Conservation (phyloP, 2,888 invertebrate genomes). For the Xanthia togata region DNA sequence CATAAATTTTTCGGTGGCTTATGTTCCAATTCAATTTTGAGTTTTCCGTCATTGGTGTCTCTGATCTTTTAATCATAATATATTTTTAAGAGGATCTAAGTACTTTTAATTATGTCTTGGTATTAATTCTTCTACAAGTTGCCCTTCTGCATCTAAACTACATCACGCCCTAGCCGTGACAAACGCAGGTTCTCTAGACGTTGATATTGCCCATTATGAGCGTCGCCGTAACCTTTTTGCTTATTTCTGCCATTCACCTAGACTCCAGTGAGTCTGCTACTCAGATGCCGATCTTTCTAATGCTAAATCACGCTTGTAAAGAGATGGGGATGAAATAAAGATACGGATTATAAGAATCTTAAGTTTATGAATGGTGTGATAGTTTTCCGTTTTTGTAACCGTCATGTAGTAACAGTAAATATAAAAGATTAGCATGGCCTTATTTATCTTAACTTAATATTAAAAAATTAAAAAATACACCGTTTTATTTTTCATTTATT, state of each 20-base stretch:
- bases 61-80: no score
- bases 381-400: not conserved
- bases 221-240: constrained; percentile 59
- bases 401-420: not conserved
- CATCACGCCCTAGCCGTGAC: constrained; percentile 40
- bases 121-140: not conserved
- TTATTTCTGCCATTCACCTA: constrained; percentile 55
- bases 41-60: no score
- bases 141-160: constrained; percentile 24
- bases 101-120: not conserved
- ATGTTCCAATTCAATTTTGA: no score
- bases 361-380: not conserved
- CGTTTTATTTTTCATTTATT: no score
- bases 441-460: no score
- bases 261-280: constrained; percentile 47
- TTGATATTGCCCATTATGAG: constrained; percentile 63
- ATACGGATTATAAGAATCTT: constrained; percentile 2
- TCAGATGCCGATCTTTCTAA: constrained; percentile 43
- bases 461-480: no score
- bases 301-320: constrained; percentile 46
- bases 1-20: no score
- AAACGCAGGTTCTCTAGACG: constrained; percentile 64
- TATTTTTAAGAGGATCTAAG: not conserved
- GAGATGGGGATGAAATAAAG: constrained; percentile 11
- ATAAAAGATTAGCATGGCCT: not conserved